Base-by-base conservation (phyloP, 2,113 vertebrate species). In the Xyliphius kryptos region DNA sequence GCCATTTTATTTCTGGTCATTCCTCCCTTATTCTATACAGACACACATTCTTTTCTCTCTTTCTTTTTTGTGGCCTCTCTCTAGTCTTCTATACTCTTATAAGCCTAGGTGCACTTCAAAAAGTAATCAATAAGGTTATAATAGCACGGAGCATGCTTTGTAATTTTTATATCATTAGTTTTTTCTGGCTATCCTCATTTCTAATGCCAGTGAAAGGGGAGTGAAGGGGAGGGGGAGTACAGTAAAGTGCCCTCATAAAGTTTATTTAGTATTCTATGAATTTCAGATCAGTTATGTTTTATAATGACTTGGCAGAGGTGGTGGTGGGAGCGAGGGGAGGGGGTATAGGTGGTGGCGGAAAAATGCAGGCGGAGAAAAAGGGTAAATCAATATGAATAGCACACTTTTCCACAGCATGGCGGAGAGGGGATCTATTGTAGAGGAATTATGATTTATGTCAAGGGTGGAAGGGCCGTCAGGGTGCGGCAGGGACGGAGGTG, bases 261-360 rank as follows among this genome's bases (percentile, higher is more conserved):
- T 95, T 97, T 94, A 94, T 96, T 96, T 93, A 91, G 91, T 94
- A 94, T 96, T 98, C 92, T 89, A 95, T 97, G 91, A 97, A 97
- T 98, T 93, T 91, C 90, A 93, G 90, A 95, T 97, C 89, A 93
- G 91, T 95, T 95, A 90, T 90, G 89, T 95, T n/a, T 94, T 90
- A 90, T 93, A 93, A 95, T 95, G 91, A 94, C n/a, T n/a, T n/a
- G 93, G 91, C 87, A 5, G 26, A 6, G 92, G 89, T n/a, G n/a
- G n/a, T 77, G 78, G 63, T 79, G 41, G 53, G 75, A 56, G 13
- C 56, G 73, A 46, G 19, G 53, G 40, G 78, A 14, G 50, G 61
- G 26, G n/a, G 48, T 80, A 86, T 86, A 80, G 73, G 87, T 68
- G 68, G 63, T 85, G 90, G 77, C 70, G 40, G 73, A 71, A 71